These are phyloP conservation scores for Drosophila ercepeae DNA, from an alignment of 1,140 invertebrate species.

Conservation along the genomic window DNA sequence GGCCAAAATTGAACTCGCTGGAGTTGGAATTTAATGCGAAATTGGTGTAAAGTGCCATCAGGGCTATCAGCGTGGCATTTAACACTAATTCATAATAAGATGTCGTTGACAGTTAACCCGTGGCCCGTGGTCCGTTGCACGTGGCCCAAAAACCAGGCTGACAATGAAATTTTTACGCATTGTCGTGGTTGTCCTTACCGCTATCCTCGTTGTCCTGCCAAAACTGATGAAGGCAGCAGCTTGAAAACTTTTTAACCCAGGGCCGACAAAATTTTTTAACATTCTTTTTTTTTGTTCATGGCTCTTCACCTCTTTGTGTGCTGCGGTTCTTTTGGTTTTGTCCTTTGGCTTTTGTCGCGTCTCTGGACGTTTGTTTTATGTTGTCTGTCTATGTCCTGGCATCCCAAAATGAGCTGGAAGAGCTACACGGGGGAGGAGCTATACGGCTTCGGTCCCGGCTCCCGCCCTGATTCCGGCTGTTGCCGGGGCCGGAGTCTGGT, in stretches of 20 bases:
- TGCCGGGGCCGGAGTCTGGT: slow-evolving; percentile 7
- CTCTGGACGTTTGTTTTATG: slow-evolving; percentile 78
- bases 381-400: slow-evolving; percentile 70
- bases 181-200: slow-evolving; percentile 41
- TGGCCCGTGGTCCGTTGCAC: slow-evolving; percentile 17
- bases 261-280: slow-evolving; percentile 7
- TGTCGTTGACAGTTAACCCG: slow-evolving; percentile 81
- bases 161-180: slow-evolving; percentile 70
- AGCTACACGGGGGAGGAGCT: not conserved
- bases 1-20: slow-evolving; percentile 32
- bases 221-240: slow-evolving; percentile 62
- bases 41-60: slow-evolving; percentile 74
- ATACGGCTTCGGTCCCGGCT: no score
- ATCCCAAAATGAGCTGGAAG: slow-evolving; percentile 27
- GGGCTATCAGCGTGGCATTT: slow-evolving; percentile 76
- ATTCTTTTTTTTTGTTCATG: slow-evolving; percentile 45
- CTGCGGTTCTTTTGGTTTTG: slow-evolving; percentile 70
- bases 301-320: slow-evolving; percentile 42
- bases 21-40: slow-evolving; percentile 65
- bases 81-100: slow-evolving; percentile 83
- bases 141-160: slow-evolving; percentile 48
- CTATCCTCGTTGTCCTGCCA: slow-evolving; percentile 35
- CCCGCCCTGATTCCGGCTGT: not conserved
- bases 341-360: slow-evolving; percentile 67
- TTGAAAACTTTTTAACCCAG: slow-evolving; percentile 42